Base-by-base conservation (phyloP, 1,140 invertebrate species). In the Halictus rubicundus region DNA sequence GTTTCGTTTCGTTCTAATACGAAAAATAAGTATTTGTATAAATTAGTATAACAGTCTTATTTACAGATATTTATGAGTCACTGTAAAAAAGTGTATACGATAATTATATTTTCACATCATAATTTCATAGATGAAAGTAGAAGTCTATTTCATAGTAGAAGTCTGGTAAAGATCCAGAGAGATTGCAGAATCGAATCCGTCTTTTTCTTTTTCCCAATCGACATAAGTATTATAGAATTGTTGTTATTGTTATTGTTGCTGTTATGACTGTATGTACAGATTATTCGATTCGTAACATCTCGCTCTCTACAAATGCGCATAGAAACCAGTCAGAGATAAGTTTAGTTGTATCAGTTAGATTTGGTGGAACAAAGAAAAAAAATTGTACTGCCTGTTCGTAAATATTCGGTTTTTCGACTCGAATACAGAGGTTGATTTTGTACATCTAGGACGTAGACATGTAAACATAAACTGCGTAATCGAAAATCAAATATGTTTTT, bases 271-370 rank as follows among this genome's bases (percentile, higher is more conserved):
- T 88, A 85, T 89, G 89, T 88, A 85, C 80, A 88, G 80, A 86
- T 84, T 84, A 82, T 73, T 70, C 49, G 70, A 85, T 78, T 83
- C 61, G 77, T 83, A 83, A 81, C 69, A 83, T 60, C 74, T 81
- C 70, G 89, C 90, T 91, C 90, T 91, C 90, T 91, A 90, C 86
- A 80, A 87, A 74, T 89, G 88, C n/a, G 21, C n/a, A n/a, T 90
- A 90, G 63, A 54, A 64, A 71, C 6, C 16, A 66, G 54, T 57
- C 39, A 69, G 42, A 68, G 42, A 66, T 68, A 63, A 54, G 68
- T 49, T 64, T 61, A 65, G 54, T 49, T n/a, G 32, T 84, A 61
- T 78, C 74, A 19, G 66, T 69, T 77, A 61, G 32, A 25, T n/a
- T 78, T 59, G 14, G 49, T 57, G 69, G 10, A 16, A 46, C 23